phyloP scores from a whole-genome alignment of 2,113 vertebrate species.

The Myotis brandtii region DNA sequence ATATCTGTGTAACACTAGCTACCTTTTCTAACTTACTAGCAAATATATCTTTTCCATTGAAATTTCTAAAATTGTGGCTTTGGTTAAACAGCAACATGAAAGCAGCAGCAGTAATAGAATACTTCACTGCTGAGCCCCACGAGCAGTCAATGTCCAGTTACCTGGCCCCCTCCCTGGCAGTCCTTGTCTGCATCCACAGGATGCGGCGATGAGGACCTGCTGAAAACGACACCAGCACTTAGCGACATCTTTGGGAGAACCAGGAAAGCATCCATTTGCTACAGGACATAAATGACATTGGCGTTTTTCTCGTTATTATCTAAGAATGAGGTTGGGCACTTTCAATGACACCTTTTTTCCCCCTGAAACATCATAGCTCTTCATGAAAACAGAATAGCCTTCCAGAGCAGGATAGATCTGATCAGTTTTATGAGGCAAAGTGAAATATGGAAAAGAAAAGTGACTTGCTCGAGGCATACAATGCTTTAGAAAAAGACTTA shows the following conservation, averaged over 20 bases:
- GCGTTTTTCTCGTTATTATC: neutral
- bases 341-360: neutral
- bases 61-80: conserved; percentile 11
- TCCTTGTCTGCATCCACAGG: neutral
- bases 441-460: conserved; percentile 13
- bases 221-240: neutral
- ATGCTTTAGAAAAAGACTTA: neutral
- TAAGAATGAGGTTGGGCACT: neutral
- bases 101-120: neutral
- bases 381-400: conserved; percentile 4
- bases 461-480: neutral
- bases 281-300: neutral
- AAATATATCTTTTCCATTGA: conserved; percentile 6
- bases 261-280: neutral
- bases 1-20: neutral
- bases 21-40: conserved; percentile 24
- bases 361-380: conserved; percentile 24
- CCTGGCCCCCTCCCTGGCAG: neutral
- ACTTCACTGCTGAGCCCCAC: neutral
- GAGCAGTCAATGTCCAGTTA: neutral
- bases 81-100: neutral
- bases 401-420: neutral
- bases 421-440: neutral
- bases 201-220: neutral
- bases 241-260: neutral